Conservation (phyloP, 2,113 vertebrate genomes). For the Syngnathus scovelli region DNA sequence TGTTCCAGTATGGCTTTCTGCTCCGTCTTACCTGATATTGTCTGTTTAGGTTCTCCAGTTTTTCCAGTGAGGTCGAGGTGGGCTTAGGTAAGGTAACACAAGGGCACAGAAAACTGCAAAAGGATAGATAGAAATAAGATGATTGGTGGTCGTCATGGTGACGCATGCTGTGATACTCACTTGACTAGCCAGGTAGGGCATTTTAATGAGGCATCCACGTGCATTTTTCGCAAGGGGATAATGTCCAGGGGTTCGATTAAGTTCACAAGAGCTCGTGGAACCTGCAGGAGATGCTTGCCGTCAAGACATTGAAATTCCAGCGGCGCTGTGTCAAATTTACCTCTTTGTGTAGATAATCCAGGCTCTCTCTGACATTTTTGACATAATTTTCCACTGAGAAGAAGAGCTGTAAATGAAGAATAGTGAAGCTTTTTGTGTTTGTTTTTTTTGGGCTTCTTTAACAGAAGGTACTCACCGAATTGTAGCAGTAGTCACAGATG, state of each 20-base stretch:
- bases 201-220: constrained; percentile 58
- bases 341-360: constrained; percentile 82
- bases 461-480: constrained; percentile 71
- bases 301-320: not conserved
- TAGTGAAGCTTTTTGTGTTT: not conserved
- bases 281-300: constrained; percentile 58
- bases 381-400: constrained; percentile 75
- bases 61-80: constrained; percentile 67
- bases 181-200: constrained; percentile 75
- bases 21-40: constrained; percentile 76
- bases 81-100: constrained; percentile 72
- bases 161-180: constrained; percentile 41
- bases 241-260: constrained; percentile 76
- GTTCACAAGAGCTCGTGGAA: constrained; percentile 83
- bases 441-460: not conserved
- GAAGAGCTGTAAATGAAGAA: constrained; percentile 60
- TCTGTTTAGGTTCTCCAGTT: constrained; percentile 59
- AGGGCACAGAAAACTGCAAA: constrained; percentile 75
- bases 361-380: constrained; percentile 66
- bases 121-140: too few species aligned
- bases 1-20: not conserved
- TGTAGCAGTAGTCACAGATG: constrained; percentile 79
- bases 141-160: too few species aligned
- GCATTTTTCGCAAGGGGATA: constrained; percentile 68
- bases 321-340: constrained; percentile 42